Conservation (phyloP, 1,140 invertebrate species). For the Neodiprion fabricii region DNA sequence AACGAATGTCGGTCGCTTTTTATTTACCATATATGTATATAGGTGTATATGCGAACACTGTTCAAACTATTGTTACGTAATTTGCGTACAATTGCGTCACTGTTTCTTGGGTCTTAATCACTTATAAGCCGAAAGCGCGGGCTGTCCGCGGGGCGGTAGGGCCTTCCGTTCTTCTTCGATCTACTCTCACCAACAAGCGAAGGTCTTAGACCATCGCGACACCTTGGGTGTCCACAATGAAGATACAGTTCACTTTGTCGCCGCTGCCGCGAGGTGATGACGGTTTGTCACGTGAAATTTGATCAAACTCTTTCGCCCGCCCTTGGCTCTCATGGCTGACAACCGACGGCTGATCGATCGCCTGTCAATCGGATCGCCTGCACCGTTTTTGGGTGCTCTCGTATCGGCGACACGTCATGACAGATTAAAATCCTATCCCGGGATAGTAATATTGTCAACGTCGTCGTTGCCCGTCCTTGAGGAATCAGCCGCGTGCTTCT, state of each 20-base stretch:
- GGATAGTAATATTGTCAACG: no score
- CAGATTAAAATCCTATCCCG: not conserved
- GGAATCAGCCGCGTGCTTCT: not conserved
- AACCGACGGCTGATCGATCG: not conserved
- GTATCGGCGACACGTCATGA: not conserved
- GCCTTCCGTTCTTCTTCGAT: no score
- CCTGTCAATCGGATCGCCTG: not conserved
- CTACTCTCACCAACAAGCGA: no score
- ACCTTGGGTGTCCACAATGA: not conserved
- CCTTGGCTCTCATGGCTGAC: constrained; percentile 1
- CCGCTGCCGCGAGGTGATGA: not conserved
- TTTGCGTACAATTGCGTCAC: no score
- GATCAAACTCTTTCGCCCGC: not conserved
- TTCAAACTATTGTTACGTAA: no score
- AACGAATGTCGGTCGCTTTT: no score
- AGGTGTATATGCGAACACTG: no score
- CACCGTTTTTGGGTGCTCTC: not conserved
- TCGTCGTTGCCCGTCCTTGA: no score
- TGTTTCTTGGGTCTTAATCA: no score
- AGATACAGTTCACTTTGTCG: not conserved
- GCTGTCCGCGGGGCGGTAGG: no score
- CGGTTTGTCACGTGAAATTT: not conserved
- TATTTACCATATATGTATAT: no score
- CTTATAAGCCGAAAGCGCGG: no score
- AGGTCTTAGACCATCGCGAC: not conserved